Base-by-base conservation (phyloP, 2,888 invertebrate species). In the Pinctada fucata region DNA sequence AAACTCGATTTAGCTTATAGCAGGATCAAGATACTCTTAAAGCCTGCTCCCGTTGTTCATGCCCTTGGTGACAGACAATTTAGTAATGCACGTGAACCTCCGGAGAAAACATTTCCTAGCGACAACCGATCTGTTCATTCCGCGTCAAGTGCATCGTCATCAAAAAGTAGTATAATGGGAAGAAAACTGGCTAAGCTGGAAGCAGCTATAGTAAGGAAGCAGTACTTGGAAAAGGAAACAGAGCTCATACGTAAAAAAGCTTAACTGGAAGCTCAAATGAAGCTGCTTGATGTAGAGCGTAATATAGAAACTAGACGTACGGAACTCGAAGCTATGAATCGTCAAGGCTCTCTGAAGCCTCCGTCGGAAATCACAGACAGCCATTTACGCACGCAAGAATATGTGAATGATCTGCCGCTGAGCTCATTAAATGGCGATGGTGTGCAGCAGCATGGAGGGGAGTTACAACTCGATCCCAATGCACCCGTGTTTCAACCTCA, bases 271-370 rank as follows among this genome's bases (percentile, higher is more conserved):
- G 58, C 58, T 58, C 58, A 58, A 10, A 58, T 13, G 13, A 58
- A 58, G 58, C 58, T 58, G 58, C 58, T 58, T 58, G 58, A 58
- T 58, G 58, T 58, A 58, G 58, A 58, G 13, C 58, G 58, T 58
- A 58, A 58, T 13, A 58, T 58, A 58, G 58, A 58, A 58, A 13
- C 58, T 58, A 58, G 13, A 58, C 8, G 58, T 58, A 13, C 13
- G 58, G 58, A 58, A 58, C 58, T 58, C 1, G 58, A 58, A 58
- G 58, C 58, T 58, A 58, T 58, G 58, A 58, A 13, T 10, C 58
- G 58, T 58, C 6, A 6, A 58, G 13, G 58, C 13, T 58, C 58
- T 58, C 31, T 31, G 31, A 6, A 13, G 58, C 58, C 13, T 10
- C 58, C 58, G 13, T 58, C 6, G 6, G 58, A 58, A 58, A 13